These are phyloP conservation scores for Bibio marci DNA, from an alignment of 2,888 invertebrate species.

Conservation along the genomic window DNA sequence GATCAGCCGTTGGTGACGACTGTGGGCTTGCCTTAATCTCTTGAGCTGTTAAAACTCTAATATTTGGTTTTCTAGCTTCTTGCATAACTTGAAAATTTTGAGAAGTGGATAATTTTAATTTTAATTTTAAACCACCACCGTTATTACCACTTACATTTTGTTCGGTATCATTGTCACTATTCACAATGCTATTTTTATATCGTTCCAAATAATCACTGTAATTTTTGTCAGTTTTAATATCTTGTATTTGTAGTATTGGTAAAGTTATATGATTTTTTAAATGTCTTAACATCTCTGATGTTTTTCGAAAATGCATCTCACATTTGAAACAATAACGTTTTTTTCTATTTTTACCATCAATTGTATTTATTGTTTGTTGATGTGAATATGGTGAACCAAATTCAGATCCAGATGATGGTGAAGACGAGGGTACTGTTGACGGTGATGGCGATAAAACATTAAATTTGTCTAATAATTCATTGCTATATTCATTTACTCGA, in stretches of 20 bases:
- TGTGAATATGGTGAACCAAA: conserved; percentile 9
- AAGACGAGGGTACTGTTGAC: neutral
- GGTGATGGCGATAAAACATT: neutral
- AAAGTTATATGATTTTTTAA: conserved; percentile 12
- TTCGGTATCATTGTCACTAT: no score
- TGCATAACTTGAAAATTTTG: conserved; percentile 14
- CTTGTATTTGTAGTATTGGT: conserved; percentile 7
- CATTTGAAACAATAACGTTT: conserved; percentile 14
- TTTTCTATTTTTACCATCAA: conserved; percentile 10
- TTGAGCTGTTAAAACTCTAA: conserved; percentile 11
- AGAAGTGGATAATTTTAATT: conserved; percentile 12
- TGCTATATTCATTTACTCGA: no score
- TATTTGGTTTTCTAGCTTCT: no score
- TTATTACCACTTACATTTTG: neutral
- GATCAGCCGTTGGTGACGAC: conserved; percentile 4
- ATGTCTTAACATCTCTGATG: conserved; percentile 12
- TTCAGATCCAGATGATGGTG: conserved; percentile 13
- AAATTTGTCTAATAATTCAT: no score
- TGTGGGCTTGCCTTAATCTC: conserved; percentile 11
- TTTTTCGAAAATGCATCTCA: conserved; percentile 12
- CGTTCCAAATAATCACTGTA: neutral
- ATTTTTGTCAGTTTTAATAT: no score
- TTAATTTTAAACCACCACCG: conserved; percentile 12
- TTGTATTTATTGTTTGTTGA: conserved; percentile 8
- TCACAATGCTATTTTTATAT: neutral